Percentiles rank a stretch among this genome's conserved stretches.
phyloP scores from a whole-genome alignment of 2,113 vertebrate genomes.

The Rhinoptilus africanus region DNA sequence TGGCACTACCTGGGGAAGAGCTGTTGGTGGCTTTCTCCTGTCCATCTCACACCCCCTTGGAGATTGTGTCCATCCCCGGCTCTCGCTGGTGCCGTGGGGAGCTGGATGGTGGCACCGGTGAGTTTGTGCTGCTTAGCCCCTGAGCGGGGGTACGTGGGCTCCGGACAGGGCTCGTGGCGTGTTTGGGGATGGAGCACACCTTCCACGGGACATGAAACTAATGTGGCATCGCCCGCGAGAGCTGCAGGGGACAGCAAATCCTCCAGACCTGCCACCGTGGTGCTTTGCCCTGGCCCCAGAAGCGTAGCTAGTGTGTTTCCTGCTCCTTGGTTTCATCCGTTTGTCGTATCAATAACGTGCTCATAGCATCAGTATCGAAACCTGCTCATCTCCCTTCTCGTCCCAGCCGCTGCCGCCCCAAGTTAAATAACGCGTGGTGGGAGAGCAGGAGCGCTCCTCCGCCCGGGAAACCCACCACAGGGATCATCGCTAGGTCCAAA shows the following conservation, averaged over 20 bases:
- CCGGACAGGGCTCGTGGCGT: not conserved
- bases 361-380: not conserved
- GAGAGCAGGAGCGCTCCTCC: not conserved
- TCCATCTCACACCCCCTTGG: not conserved
- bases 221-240: accelerated
- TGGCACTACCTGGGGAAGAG: accelerated
- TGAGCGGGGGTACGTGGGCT: not conserved
- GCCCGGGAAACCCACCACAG: not conserved
- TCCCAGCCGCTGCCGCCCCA: not conserved
- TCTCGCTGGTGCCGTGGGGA: accelerated
- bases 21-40: not conserved
- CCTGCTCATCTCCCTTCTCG: not conserved
- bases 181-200: not conserved
- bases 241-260: not conserved
- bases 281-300: not conserved
- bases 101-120: not conserved
- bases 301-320: not conserved
- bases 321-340: not conserved
- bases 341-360: not conserved
- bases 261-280: not conserved
- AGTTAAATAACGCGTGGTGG: not conserved
- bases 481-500: not conserved
- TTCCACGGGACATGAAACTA: not conserved
- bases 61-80: not conserved
- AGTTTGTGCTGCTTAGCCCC: not conserved